These are phyloP conservation scores for Amphipoea oculea DNA, from an alignment of 2,888 invertebrate species.

Conservation along the genomic window DNA sequence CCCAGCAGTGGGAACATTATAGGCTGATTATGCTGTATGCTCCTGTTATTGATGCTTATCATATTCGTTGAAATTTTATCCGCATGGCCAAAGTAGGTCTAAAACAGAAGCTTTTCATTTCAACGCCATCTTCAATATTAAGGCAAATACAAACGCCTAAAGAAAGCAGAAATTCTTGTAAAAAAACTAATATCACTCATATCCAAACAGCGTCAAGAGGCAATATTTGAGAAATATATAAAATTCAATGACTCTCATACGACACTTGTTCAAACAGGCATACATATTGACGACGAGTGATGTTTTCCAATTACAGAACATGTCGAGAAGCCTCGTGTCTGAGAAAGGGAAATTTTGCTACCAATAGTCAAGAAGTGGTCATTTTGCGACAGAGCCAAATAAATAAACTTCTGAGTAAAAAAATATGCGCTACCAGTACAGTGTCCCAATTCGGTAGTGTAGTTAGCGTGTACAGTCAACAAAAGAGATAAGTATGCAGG, in stretches of 20 bases:
- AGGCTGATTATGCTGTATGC: not conserved
- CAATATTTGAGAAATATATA: constrained; percentile 35
- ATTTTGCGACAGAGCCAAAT: not conserved
- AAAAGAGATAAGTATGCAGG: no score
- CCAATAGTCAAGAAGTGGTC: no score
- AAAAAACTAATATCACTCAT: constrained; percentile 31
- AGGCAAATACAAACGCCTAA: constrained; percentile 17
- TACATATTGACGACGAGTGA: constrained; percentile 45
- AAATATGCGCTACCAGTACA: not conserved
- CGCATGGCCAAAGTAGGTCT: not conserved
- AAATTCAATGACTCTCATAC: constrained; percentile 31
- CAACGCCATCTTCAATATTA: constrained; percentile 8
- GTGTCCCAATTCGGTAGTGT: not conserved
- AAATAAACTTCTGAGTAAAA: constrained; percentile 18
- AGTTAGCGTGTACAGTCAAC: not conserved
- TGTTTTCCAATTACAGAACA: constrained; percentile 45
- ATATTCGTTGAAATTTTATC: not conserved
- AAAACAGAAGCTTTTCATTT: constrained; percentile 7
- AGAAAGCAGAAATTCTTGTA: constrained; percentile 13
- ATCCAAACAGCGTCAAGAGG: constrained; percentile 23
- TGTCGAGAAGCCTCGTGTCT: constrained; percentile 8
- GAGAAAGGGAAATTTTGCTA: no score
- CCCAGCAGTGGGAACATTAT: not conserved
- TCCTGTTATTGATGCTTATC: not conserved
- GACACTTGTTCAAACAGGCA: constrained; percentile 24